phyloP scores from a whole-genome alignment of 2,113 vertebrate genomes.

The Coracopsis vasa region DNA sequence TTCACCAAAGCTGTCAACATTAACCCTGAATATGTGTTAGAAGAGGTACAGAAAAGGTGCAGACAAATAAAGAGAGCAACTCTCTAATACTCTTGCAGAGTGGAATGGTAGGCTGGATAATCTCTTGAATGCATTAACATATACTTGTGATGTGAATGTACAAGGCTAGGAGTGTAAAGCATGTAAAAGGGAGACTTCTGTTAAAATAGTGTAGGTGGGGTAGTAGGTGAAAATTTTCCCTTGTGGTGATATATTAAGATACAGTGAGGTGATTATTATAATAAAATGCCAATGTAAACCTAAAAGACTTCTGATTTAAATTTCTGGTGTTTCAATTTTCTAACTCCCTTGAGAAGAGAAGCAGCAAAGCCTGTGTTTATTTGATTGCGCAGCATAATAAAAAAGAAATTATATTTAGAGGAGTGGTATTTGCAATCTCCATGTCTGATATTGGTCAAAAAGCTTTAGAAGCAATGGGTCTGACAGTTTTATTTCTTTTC shows the following conservation, averaged over 20 bases:
- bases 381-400: background rate
- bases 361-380: background rate
- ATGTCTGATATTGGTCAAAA: conserved; percentile 18
- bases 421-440: background rate
- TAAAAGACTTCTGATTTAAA: background rate
- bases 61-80: background rate
- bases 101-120: background rate
- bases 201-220: background rate
- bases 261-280: background rate
- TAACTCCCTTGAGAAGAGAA: background rate
- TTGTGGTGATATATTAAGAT: background rate
- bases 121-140: background rate
- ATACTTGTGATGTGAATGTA: background rate
- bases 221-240: background rate
- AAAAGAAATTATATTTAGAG: background rate
- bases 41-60: background rate
- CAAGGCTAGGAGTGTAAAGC: background rate
- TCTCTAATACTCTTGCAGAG: background rate
- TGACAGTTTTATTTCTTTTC: background rate
- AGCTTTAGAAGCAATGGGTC: background rate
- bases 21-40: background rate
- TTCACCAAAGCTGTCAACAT: background rate
- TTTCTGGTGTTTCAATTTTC: background rate
- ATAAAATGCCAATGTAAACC: background rate
- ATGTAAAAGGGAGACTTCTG: background rate